phyloP scores from a whole-genome alignment of 2,113 vertebrate genomes.

The Apteryx mantelli region DNA sequence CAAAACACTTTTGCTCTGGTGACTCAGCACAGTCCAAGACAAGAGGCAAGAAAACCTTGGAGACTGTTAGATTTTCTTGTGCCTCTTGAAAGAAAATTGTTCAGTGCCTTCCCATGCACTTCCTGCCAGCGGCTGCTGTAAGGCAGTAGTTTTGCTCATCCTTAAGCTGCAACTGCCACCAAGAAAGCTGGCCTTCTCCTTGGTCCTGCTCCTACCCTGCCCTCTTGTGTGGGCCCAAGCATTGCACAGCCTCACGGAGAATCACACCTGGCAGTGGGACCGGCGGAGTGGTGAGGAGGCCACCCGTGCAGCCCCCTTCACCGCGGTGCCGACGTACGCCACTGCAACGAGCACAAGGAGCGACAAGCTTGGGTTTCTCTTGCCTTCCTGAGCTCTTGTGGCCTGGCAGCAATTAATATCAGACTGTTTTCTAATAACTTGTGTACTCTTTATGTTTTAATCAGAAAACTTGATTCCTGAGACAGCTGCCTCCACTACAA shows the following conservation, averaged over 20 bases:
- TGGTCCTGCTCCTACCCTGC: neutral
- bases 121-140: neutral
- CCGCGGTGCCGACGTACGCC: no score
- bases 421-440: neutral
- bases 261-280: no score
- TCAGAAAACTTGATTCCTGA: neutral
- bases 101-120: rapidly evolving
- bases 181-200: neutral
- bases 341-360: neutral
- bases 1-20: rapidly evolving
- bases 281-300: no score
- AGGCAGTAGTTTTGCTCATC: neutral
- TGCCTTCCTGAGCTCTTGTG: neutral
- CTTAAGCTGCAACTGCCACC: neutral
- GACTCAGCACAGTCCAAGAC: neutral
- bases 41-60: neutral
- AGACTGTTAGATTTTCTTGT: rapidly evolving
- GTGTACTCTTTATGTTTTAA: neutral
- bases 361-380: neutral
- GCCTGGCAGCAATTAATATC: neutral
- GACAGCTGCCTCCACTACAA: neutral
- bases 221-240: neutral
- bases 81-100: neutral
- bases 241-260: rapidly evolving
- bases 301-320: no score